Base-by-base conservation (phyloP, 2,113 vertebrate genomes). In the Tiliqua scincoides region DNA sequence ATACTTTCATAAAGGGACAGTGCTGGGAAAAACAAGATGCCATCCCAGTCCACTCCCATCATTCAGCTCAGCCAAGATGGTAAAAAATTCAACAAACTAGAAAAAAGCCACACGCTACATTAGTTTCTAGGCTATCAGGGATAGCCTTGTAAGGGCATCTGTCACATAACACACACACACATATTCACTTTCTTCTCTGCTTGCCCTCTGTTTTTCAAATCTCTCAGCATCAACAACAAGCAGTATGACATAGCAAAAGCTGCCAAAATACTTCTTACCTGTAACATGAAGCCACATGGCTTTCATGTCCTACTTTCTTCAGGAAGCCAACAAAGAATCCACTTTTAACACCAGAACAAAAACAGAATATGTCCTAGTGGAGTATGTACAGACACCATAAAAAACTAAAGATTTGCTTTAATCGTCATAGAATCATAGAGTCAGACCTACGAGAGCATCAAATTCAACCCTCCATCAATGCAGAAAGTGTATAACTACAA, bases 1-100 rank as follows among this genome's bases (percentile, higher is more conserved):
- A 35, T 82, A 63, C 65, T 88, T 85, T 59, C 59, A 78, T 67
- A 93, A 90, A 63, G 14, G 62, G 11, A 81, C 52, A 0, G 0
- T 37, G 54, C 18, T 85, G 82, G 54, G 27, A 85, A 72, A 79
- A 23, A 83, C 75, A 86, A 78, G 75, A 14, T 10, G 27, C 23
- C n/a, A 86, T 85, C 37, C 27, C 59, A 78, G 67, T 59, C 57
- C 35, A 85, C 25, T 75, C 67, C 76, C 35, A 80, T 68, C 57
- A 6, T 32, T 74, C 86, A 89, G 81, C 37, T 85, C 91, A 90
- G 85, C 82, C 85, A 92, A 88, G 43, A 91, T 70, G 77, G 57
- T 32, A 88, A 86, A 35, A 84, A 89, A 86, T 76, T 83, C 88
- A 59, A 17, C 15, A 63, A 87, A 78, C 23, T 71, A 21, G 67